These are phyloP conservation scores for Apocrypta bakeri DNA, from an alignment of 1,140 invertebrate genomes.

Conservation along the genomic window DNA sequence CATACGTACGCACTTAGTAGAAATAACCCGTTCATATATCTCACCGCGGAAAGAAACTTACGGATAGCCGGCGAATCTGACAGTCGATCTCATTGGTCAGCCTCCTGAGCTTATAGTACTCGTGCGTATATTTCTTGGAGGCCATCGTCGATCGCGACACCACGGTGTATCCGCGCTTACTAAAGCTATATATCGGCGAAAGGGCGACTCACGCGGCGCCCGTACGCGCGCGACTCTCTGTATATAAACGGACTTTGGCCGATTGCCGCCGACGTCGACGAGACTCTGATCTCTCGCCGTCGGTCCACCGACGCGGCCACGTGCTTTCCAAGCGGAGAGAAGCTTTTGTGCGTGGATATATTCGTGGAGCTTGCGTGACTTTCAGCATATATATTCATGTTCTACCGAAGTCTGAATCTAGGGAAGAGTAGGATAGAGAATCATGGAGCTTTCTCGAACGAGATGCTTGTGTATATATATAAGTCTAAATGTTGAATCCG, in stretches of 20 bases:
- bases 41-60: slow-evolving; percentile 55
- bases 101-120: slow-evolving; percentile 78
- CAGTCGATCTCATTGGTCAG: slow-evolving; percentile 78
- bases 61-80: slow-evolving; percentile 66
- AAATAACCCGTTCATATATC: background rate
- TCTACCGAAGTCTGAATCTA: too few relatives aligned
- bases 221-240: background rate
- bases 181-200: background rate
- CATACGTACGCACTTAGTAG: background rate
- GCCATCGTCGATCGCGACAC: slow-evolving; percentile 54
- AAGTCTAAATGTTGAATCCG: too few relatives aligned
- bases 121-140: slow-evolving; percentile 77
- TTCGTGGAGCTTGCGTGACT: background rate
- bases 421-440: too few relatives aligned
- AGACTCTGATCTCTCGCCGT: background rate
- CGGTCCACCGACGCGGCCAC: background rate
- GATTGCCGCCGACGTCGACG: background rate
- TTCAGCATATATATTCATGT: background rate
- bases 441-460: background rate
- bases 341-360: background rate
- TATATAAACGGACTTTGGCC: slow-evolving; percentile 20
- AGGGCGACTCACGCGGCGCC: background rate
- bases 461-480: too few relatives aligned
- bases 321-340: background rate
- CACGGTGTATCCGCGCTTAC: background rate